Evolutionary conservation across 2,113 vertebrate genomes (phyloP), one percentile per base, ranked within the genome.

Genomic region (Stercorarius parasiticus): DNA sequence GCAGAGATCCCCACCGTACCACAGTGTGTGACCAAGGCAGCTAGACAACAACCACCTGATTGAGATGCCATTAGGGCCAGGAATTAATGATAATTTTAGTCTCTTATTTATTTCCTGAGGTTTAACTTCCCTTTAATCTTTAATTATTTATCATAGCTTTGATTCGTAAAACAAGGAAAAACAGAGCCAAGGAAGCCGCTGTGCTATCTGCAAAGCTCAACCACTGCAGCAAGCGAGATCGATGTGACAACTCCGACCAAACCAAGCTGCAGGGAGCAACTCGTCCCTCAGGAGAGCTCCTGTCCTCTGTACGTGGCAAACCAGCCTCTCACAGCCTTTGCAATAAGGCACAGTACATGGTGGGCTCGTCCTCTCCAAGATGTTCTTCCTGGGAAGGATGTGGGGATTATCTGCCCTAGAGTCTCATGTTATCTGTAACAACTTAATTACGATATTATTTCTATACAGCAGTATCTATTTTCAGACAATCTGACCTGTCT

Each of bases 1-100:
- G 62, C 61, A 58, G 27, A 61, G 40, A 18, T 38, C 12, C 23
- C 29, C 0, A 0, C 18, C 10, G 13, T 27, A 45, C 27, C 32
- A 18, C 27, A 7, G 3, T 4, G 9, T 3, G 29, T 15, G 32
- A 9, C 52, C 43, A 9, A 43, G 2, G 13, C 0, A 10, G 6
- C 27, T 13, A 18, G 1, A 45, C 30, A 67, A 17, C 6, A 13
- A 25, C 22, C 5, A n/a, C 15, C 18, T 32, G 38, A 38, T 1
- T 38, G 62, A 40, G n/a, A 32, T 34, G 32, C n/a, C 50, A 14
- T 26, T 38, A 61, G 45, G 49, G 58, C 32, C 23, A n/a, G 40
- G 32, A 69, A 38, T 36, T 12, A 17, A 50, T 49, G 30, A 45
- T 50, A 26, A 61, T 45, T 85, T 90, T 42, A 86, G 10, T 29